Conservation (phyloP, 2,113 vertebrate genomes). For the Donacobius atricapilla region DNA sequence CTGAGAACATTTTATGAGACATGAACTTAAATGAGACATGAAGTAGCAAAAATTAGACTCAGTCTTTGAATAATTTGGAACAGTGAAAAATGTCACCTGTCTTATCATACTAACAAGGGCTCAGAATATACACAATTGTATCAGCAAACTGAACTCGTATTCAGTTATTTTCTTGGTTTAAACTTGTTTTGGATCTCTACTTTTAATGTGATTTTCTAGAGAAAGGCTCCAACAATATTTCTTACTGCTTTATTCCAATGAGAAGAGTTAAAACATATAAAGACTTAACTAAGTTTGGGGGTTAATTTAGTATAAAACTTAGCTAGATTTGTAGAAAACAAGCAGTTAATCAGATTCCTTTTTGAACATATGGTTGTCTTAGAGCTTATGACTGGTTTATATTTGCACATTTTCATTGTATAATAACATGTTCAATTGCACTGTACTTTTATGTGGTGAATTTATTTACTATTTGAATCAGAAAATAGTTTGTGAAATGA, state of each 20-base stretch:
- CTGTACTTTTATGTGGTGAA: neutral
- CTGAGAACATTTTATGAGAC: slow-evolving; percentile 17
- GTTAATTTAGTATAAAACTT: neutral
- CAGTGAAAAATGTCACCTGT: neutral
- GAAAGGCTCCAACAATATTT: neutral
- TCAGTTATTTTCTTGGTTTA: neutral
- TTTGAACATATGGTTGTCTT: neutral
- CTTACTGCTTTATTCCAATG: neutral
- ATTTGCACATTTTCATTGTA: neutral
- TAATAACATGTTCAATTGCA: neutral
- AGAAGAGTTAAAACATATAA: neutral
- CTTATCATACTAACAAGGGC: neutral
- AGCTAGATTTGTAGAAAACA: neutral
- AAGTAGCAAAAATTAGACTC: neutral
- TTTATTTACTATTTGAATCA: neutral
- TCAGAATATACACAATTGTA: neutral
- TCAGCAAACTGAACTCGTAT: neutral
- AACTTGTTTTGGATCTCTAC: neutral
- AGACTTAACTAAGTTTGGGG: neutral
- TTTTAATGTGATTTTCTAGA: neutral
- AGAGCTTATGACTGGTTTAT: neutral
- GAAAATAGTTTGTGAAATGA: neutral
- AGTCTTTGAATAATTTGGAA: neutral
- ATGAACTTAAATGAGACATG: slow-evolving; percentile 12
- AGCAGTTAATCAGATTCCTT: neutral